Evolutionary conservation across 2,113 vertebrate genomes (phyloP).

Genomic region (Phylloscopus trochiloides): DNA sequence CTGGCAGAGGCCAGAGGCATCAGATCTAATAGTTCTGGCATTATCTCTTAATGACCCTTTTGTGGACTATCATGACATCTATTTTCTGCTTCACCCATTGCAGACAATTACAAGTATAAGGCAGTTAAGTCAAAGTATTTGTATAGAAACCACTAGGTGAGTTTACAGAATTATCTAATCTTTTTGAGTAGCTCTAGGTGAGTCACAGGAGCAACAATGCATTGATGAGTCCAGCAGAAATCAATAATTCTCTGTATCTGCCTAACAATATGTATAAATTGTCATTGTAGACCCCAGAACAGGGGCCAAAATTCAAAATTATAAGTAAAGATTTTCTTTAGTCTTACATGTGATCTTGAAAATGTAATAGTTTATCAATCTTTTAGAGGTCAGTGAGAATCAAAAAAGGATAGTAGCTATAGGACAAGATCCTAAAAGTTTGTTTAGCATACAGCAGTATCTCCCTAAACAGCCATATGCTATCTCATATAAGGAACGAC

Average conservation of each 20-base stretch:
- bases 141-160: neutral
- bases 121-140: neutral
- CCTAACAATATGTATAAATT: neutral
- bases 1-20: neutral
- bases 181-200: neutral
- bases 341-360: neutral
- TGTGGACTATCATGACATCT: neutral
- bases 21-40: neutral
- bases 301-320: neutral
- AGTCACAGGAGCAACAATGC: neutral
- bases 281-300: neutral
- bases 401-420: neutral
- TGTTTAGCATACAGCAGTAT: neutral
- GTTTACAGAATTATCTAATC: neutral
- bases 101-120: neutral
- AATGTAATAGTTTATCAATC: neutral
- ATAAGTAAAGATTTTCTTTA: neutral
- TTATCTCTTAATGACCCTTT: slow-evolving; percentile 9
- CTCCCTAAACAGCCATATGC: neutral
- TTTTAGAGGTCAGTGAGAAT: neutral
- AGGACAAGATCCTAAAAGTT: neutral
- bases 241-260: neutral
- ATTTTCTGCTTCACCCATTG: neutral
- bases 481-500: neutral
- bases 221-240: neutral